These are phyloP conservation scores for Pocota personata DNA, from an alignment of 2,888 invertebrate genomes.

Conservation along the genomic window DNA sequence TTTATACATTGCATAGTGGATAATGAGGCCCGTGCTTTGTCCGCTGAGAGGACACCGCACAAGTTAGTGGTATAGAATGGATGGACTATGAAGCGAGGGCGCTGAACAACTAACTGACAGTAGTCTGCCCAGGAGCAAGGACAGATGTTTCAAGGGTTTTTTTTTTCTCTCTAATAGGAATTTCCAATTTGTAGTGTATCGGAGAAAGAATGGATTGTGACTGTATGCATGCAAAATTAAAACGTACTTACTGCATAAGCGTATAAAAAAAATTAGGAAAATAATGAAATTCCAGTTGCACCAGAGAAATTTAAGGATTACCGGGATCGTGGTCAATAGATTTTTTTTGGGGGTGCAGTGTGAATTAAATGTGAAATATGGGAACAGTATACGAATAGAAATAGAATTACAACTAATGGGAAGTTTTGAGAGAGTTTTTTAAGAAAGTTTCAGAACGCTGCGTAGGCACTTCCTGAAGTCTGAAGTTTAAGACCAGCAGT, in stretches of 20 bases:
- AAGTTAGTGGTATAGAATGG: conserved; percentile 3
- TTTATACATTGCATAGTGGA: conserved; percentile 40
- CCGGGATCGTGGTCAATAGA: background rate
- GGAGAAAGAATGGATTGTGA: background rate
- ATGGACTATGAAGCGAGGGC: conserved; percentile 46
- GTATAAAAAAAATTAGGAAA: background rate
- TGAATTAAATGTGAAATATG: too few species aligned
- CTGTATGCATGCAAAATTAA: conserved; percentile 18
- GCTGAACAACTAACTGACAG: conserved; percentile 46
- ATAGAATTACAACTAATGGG: too few species aligned
- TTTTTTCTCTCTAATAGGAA: background rate
- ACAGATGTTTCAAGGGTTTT: conserved; percentile 51
- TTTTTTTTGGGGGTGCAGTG: background rate
- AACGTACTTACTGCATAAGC: background rate
- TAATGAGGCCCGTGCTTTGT: conserved; percentile 43
- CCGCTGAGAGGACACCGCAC: conserved; percentile 54
- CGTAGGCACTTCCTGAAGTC: too few species aligned
- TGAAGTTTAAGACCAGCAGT: too few species aligned
- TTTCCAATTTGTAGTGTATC: background rate
- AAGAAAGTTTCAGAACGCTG: too few species aligned
- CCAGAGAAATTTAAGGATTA: conserved; percentile 25
- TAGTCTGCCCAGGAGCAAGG: conserved; percentile 38
- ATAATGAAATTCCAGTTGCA: conserved; percentile 5
- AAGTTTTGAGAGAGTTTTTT: too few species aligned
- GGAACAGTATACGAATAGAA: too few species aligned